Evolutionary conservation across 2,888 invertebrate species (phyloP).

Genomic region (Malthinus flaveolus): DNA sequence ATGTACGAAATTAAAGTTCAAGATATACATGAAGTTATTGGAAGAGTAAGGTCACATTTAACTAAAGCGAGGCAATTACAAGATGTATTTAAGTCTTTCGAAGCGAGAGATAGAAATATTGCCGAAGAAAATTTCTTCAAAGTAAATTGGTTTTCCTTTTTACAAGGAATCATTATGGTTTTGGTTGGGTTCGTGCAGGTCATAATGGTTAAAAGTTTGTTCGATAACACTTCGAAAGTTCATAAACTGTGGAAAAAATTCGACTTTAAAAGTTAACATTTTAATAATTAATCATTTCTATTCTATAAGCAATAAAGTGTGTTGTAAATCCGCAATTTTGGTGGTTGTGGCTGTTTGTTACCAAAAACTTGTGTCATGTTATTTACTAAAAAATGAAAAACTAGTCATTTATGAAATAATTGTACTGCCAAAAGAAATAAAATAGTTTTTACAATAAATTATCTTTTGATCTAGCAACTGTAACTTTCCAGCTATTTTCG

Average conservation of each 20-base stretch:
- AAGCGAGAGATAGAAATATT: constrained; percentile 79
- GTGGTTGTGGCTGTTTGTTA: too few species aligned
- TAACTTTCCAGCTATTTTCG: constrained; percentile 47
- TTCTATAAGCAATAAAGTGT: too few species aligned
- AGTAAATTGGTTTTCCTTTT: constrained; percentile 77
- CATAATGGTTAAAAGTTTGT: constrained; percentile 76
- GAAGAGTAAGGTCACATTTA: constrained; percentile 64
- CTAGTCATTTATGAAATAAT: too few species aligned
- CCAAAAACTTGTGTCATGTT: too few species aligned
- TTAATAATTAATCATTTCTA: too few species aligned
- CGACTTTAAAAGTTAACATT: constrained; percentile 1
- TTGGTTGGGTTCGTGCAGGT: constrained; percentile 76
- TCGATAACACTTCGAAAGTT: constrained; percentile 60
- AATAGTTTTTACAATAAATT: constrained; percentile 5
- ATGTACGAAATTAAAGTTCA: constrained; percentile 63
- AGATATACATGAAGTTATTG: constrained; percentile 68
- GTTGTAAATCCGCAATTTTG: too few species aligned
- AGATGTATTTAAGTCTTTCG: constrained; percentile 71
- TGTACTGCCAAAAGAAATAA: too few species aligned
- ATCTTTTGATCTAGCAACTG: constrained; percentile 41
- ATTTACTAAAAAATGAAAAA: too few species aligned
- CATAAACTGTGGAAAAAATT: constrained; percentile 49
- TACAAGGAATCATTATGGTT: constrained; percentile 75
- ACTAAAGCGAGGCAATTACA: constrained; percentile 67
- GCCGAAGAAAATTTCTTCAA: constrained; percentile 80